Base-by-base conservation (phyloP, 2,797 vertebrate genomes). In the Oophaga sylvatica region DNA sequence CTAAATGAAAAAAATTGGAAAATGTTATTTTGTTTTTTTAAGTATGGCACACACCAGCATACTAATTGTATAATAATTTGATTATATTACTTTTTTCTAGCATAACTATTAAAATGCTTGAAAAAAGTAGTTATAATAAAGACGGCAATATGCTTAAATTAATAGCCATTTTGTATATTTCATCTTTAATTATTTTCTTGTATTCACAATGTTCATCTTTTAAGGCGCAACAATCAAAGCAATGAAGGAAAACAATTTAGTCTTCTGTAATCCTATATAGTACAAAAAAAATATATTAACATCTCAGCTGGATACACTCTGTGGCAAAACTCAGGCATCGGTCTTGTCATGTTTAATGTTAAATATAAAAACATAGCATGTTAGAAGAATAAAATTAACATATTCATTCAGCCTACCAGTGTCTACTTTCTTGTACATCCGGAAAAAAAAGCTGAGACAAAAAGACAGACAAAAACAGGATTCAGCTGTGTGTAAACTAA, bases 261-360 rank as follows among this genome's bases (percentile, higher is more conserved):
- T 80, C 53, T 60, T 63, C 41, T 75, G 80, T 45, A 88, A 88
- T 84, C 77, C 35, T 59, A 68, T 83, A 71, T 79, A 22, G 29
- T 84, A 78, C 87, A 88, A 83, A 81, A 85, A 77, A 80, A 84
- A 75, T 73, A 68, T 84, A 84, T 84, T 88, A 88, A 84, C 81
- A 80, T 84, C 87, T 80, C 87, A 80, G 81, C 81, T 79, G 81
- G 81, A 88, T 84, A 48, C 73, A 80, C 57, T 80, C 65, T 62
- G 53, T 84, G 81, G 75, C 76, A 88, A 73, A 80, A 65, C 73
- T 67, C 73, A 70, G 48, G 83, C 82, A 67, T 62, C 70, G 41
- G 76, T 71, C 81, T 84, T 88, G 87, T 88, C 87, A 84, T 80
- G 87, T 88, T 84, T 59, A 80, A 78, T 84, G 80, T 84, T 79